A percentile compares a stretch with the other conserved stretches of the same genome.
phyloP scores from a whole-genome alignment of 2,888 invertebrate genomes.

The Allolobophora icterica region DNA sequence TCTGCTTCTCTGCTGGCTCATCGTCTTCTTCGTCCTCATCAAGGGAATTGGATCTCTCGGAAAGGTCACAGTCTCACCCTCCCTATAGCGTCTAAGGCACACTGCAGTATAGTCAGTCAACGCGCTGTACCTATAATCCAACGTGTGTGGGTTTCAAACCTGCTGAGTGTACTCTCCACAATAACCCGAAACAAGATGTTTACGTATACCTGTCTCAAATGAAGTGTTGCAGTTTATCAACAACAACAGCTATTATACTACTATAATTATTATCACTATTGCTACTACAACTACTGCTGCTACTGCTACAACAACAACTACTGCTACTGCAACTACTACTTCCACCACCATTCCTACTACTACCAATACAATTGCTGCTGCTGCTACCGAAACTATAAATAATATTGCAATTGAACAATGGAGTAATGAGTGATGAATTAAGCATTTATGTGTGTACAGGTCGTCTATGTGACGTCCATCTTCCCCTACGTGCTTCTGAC shows the following conservation, averaged over 20 bases:
- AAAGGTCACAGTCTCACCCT: slow-evolving; percentile 54
- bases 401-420: not conserved
- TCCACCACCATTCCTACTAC: not conserved
- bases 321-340: not conserved
- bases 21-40: slow-evolving; percentile 61
- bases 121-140: not conserved
- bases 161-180: too few relatives aligned
- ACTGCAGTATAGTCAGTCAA: not conserved
- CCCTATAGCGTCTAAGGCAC: too few relatives aligned
- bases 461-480: slow-evolving; percentile 48
- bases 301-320: not conserved
- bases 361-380: not conserved
- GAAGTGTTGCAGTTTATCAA: too few relatives aligned
- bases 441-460: slow-evolving; percentile 36
- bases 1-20: slow-evolving; percentile 60
- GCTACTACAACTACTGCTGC: not conserved
- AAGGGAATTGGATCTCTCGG: slow-evolving; percentile 65
- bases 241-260: not conserved
- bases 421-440: too few relatives aligned
- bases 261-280: not conserved
- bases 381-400: not conserved
- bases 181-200: not conserved
- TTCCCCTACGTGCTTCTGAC: slow-evolving; percentile 51
- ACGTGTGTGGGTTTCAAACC: not conserved
- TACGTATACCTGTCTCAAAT: too few relatives aligned